These are phyloP conservation scores for Passer domesticus DNA, from an alignment of 2,113 vertebrate genomes.

Conservation along the genomic window DNA sequence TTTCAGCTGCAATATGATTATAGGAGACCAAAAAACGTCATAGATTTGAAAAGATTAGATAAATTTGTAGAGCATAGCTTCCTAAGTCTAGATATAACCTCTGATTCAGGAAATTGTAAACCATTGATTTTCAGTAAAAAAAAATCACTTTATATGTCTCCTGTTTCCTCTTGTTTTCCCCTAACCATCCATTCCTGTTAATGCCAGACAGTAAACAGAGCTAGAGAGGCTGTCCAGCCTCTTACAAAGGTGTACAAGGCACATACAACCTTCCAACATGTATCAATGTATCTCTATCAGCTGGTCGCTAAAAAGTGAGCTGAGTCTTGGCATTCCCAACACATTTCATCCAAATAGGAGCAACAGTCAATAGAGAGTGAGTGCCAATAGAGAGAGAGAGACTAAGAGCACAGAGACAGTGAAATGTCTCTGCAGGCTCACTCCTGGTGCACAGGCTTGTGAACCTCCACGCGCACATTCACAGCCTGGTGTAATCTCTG, in stretches of 20 bases:
- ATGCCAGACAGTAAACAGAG: background rate
- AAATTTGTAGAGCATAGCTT: background rate
- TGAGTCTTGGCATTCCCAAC: background rate
- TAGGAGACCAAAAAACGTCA: background rate
- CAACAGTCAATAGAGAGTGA: background rate
- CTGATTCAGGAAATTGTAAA: slow-evolving; percentile 30
- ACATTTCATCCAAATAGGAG: background rate
- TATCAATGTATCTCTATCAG: background rate
- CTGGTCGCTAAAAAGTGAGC: background rate
- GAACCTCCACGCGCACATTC: background rate
- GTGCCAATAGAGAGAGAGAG: no score
- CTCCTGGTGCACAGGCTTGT: fast-evolving
- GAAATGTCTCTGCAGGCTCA: background rate
- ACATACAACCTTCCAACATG: background rate
- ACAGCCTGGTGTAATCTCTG: fast-evolving
- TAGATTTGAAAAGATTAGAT: background rate
- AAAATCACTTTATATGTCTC: background rate
- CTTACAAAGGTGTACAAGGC: background rate
- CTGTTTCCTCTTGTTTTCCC: background rate
- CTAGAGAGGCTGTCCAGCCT: background rate
- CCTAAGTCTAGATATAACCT: background rate
- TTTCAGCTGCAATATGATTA: background rate
- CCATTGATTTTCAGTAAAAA: background rate
- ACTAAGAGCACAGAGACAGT: background rate
- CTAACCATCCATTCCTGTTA: background rate